Evolutionary conservation across 2,113 vertebrate species (phyloP).

Genomic region (Poeciliopsis prolifica): DNA sequence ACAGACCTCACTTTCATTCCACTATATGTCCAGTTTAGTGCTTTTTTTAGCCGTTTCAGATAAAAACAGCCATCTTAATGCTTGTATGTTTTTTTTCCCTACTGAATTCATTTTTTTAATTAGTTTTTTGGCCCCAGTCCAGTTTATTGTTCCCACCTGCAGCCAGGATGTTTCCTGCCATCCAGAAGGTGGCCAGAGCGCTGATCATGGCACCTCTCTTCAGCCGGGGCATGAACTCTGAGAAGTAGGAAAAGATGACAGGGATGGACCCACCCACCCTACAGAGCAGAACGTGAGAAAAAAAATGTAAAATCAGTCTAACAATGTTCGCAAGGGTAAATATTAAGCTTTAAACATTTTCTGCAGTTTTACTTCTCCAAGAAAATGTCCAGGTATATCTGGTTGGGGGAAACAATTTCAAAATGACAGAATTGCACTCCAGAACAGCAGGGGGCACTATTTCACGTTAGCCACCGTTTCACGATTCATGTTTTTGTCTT

Average conservation of each 20-base stretch:
- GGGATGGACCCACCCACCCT: slow-evolving; percentile 83
- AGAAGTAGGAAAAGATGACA: slow-evolving; percentile 84
- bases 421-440: too few species aligned
- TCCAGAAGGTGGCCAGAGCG: slow-evolving; percentile 82
- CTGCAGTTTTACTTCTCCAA: too few species aligned
- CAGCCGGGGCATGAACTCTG: slow-evolving; percentile 79
- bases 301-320: too few species aligned
- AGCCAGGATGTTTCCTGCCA: slow-evolving; percentile 82
- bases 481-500: too few species aligned
- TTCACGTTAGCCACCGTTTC: too few species aligned
- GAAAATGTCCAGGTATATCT: too few species aligned
- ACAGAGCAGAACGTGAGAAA: slow-evolving; percentile 17
- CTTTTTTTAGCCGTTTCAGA: too few species aligned
- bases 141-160: slow-evolving; percentile 66
- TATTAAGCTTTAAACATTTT: not conserved
- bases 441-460: too few species aligned
- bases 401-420: too few species aligned
- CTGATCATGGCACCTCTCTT: slow-evolving; percentile 81
- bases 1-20: not conserved
- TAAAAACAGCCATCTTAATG: not conserved
- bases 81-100: not conserved
- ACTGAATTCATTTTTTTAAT: not conserved
- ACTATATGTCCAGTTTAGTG: too few species aligned
- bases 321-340: too few species aligned
- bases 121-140: not conserved